phyloP scores from a whole-genome alignment of 2,797 vertebrate species.

The Lerista edwardsae region DNA sequence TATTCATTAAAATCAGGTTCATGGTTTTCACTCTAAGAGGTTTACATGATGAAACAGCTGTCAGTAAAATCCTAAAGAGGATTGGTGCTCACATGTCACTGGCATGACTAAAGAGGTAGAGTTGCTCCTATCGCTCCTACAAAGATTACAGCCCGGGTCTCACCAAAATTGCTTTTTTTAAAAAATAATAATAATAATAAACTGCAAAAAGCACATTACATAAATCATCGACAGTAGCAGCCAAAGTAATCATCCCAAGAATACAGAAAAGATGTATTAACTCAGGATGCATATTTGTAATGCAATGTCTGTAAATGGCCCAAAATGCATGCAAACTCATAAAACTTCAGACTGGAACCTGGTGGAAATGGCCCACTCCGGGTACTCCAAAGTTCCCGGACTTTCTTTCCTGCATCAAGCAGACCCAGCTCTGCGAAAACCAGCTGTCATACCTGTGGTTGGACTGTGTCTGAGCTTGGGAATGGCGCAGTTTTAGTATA shows the following conservation, averaged over 20 bases:
- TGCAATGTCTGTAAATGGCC: too few relatives aligned
- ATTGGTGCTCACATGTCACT: conserved; percentile 50
- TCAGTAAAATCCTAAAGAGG: conserved; percentile 58
- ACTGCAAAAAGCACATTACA: conserved; percentile 6
- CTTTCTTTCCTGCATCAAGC: too few relatives aligned
- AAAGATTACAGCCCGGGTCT: conserved; percentile 24
- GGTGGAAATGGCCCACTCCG: too few relatives aligned
- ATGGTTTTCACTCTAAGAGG: conserved; percentile 52
- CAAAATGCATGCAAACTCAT: too few relatives aligned
- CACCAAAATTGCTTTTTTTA: background rate
- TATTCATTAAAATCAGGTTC: conserved; percentile 59
- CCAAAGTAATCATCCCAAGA: conserved; percentile 10
- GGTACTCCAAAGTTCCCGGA: too few relatives aligned
- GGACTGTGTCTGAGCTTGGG: too few relatives aligned
- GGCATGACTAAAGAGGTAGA: conserved; percentile 4
- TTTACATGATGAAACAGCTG: conserved; percentile 65
- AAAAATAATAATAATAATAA: background rate
- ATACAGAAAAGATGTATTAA: background rate
- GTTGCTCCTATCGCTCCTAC: conserved; percentile 22
- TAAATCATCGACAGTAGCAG: conserved; percentile 2
- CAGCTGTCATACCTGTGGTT: too few relatives aligned
- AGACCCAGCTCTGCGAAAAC: too few relatives aligned
- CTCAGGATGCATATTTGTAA: background rate
- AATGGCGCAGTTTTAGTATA: too few relatives aligned
- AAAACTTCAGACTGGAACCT: too few relatives aligned